A percentile compares a stretch with the other conserved stretches of the same genome.
Evolutionary conservation across 2,797 vertebrate genomes (phyloP).

Genomic region (Macrochelys suwanniensis): DNA sequence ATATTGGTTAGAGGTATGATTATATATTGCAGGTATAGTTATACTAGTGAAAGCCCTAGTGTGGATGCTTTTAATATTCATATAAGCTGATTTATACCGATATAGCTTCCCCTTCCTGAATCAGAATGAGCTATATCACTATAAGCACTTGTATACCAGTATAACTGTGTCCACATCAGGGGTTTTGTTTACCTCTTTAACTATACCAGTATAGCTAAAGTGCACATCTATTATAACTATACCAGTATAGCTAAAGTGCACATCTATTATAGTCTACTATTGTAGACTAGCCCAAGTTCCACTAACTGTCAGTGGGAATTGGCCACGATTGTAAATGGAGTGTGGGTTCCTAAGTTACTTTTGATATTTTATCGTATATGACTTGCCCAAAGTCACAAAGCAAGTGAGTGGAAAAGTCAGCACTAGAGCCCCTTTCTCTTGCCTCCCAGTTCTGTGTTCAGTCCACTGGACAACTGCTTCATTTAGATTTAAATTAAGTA

Average conservation of each 20-base stretch:
- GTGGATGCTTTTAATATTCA: neutral
- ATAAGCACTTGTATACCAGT: slow-evolving; percentile 14
- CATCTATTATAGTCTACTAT: neutral
- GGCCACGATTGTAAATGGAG: neutral
- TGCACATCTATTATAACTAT: neutral
- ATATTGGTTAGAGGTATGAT: neutral
- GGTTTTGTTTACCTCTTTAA: neutral
- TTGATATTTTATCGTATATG: neutral
- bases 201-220: neutral
- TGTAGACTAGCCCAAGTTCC: neutral
- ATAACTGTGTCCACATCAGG: neutral
- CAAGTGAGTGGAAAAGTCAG: neutral
- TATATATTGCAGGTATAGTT: neutral
- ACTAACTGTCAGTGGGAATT: neutral
- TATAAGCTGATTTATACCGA: neutral
- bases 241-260: neutral
- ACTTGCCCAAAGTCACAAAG: slow-evolving; percentile 1
- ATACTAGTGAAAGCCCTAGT: slow-evolving; percentile 4
- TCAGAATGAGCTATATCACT: neutral
- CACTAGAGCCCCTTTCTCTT: neutral
- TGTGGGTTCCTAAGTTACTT: neutral
- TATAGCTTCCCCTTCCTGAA: slow-evolving; percentile 17
- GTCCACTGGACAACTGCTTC: neutral
- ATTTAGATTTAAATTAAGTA: neutral
- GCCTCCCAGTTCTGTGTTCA: neutral